Evolutionary conservation across 1,140 invertebrate species (phyloP), one percentile per base, ranked within the genome.

Genomic region (Tetragonula clypearis): DNA sequence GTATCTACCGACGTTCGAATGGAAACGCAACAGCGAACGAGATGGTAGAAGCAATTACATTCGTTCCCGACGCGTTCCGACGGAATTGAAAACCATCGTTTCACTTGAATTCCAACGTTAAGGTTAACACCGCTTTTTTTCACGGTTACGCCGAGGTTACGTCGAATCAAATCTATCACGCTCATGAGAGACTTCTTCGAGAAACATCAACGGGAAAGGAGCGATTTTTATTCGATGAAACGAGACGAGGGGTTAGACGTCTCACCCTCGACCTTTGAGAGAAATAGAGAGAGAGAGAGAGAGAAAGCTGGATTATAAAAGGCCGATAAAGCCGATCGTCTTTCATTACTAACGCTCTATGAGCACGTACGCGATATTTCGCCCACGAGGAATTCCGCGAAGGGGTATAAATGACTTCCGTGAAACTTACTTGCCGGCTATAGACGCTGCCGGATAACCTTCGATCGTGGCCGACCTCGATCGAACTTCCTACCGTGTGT

Each of bases 401-500:
- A 35, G 76, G 66, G 21, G 49, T 89, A 83, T 68, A 75, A 89
- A 86, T 68, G 84, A 86, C 84, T 83, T 86, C 66, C n/a, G 26
- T 30, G 62, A 80, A 89, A 81, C 85, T 86, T 81, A 62, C 73
- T 75, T 62, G 19, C 15, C 12, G 58, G n/a, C 35, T 84, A 66
- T 80, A 84, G 83, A 55, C 73, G 53, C 49, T n/a, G 65, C 55
- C 56, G 60, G 76, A 89, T 84, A 86, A 89, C 68, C 84, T 89
- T 89, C 85, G 84, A 86, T 89, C 87, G 76, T 26, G 73, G 58
- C 69, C 76, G 80, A 89, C 87, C 88, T 86, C 80, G 69, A 89
- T 86, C 84, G 68, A 86, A 89, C 66, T 89, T 86, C 85, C 84
- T 84, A 69, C 87, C 55, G 30, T 68, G 56, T 56, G 62, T 73